Evolutionary conservation across 2,797 vertebrate genomes (phyloP).

Genomic region (Galago senegalensis): DNA sequence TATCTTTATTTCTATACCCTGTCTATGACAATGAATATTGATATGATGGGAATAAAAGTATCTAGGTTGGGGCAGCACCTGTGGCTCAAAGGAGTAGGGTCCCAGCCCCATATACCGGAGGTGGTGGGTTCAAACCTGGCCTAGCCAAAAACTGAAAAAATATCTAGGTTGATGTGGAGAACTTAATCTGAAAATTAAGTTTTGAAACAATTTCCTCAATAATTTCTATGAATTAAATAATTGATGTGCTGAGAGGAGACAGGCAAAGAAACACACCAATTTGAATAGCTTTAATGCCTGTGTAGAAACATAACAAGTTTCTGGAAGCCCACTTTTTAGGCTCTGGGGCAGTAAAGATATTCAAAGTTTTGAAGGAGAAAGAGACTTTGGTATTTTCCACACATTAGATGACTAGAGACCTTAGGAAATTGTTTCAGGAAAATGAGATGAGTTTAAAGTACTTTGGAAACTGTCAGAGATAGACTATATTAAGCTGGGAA

Average conservation of each 20-base stretch:
- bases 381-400: background rate
- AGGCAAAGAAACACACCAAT: background rate
- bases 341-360: background rate
- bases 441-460: constrained; percentile 35
- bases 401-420: background rate
- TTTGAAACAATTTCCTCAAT: constrained; percentile 27
- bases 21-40: background rate
- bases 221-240: constrained; percentile 37
- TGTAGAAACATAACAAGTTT: constrained; percentile 1
- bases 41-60: background rate
- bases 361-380: constrained; percentile 20
- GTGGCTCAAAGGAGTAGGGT: too few relatives aligned
- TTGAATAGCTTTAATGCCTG: background rate
- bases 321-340: background rate
- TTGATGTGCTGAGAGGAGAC: constrained; percentile 55
- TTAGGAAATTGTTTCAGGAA: constrained; percentile 50
- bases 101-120: too few relatives aligned
- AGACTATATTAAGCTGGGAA: background rate
- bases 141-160: background rate
- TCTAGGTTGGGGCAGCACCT: background rate
- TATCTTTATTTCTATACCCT: background rate
- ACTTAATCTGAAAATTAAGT: background rate
- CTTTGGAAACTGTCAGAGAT: constrained; percentile 33
- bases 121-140: too few relatives aligned
- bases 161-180: background rate